A percentile compares a stretch with the other conserved stretches of the same genome.
Conservation (phyloP, 2,888 invertebrate genomes). For the Halictus ligatus region DNA sequence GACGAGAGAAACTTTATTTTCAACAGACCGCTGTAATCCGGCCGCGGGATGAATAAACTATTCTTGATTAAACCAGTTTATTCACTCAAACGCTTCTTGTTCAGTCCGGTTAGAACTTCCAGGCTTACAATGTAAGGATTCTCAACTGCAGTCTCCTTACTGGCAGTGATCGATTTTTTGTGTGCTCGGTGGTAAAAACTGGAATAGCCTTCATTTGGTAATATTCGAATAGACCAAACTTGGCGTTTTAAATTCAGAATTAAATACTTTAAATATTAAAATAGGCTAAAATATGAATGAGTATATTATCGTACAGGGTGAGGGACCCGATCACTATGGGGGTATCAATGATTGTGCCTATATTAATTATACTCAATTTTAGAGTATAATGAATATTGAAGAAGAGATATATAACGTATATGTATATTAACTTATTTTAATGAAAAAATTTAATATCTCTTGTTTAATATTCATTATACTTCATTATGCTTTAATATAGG, state of each 20-base stretch:
- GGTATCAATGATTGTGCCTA: too few relatives aligned
- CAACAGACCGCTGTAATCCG: neutral
- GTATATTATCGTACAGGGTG: too few relatives aligned
- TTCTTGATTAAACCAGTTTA: constrained; percentile 8
- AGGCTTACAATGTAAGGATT: neutral
- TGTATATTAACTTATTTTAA: too few relatives aligned
- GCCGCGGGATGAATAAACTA: neutral
- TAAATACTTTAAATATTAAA: neutral
- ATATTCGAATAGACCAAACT: neutral
- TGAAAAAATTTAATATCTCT: too few relatives aligned
- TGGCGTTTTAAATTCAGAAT: neutral
- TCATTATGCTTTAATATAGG: too few relatives aligned
- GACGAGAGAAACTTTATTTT: neutral
- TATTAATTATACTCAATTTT: too few relatives aligned
- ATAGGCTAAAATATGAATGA: too few relatives aligned
- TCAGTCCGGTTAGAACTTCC: neutral
- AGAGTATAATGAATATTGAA: too few relatives aligned
- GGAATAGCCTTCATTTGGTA: neutral
- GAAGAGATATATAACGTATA: too few relatives aligned
- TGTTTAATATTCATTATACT: too few relatives aligned
- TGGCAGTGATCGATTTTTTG: neutral
- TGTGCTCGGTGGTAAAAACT: neutral
- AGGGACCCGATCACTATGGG: too few relatives aligned
- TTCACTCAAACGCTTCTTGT: neutral
- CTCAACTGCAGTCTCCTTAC: too few relatives aligned